phyloP scores from a whole-genome alignment of 2,888 invertebrate genomes.

The Kuschelorhynchus macadamiae region DNA sequence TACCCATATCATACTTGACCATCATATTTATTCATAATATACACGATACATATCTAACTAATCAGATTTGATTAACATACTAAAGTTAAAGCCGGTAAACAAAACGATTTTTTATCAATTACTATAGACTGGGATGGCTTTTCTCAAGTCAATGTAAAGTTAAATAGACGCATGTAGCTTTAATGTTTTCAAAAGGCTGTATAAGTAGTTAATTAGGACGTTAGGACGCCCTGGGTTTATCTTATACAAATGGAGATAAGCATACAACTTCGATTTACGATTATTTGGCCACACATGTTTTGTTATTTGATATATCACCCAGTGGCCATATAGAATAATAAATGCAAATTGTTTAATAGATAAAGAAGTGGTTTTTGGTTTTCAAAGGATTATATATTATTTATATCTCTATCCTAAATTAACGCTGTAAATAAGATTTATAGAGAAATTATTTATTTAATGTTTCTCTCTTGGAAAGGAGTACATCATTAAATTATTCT shows the following conservation, averaged over 20 bases:
- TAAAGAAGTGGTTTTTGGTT: no score
- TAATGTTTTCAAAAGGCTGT: background rate
- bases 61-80: constrained; percentile 12
- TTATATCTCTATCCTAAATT: no score
- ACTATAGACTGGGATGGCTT: no score
- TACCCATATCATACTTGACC: background rate
- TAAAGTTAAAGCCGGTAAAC: constrained; percentile 10
- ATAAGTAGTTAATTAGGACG: constrained; percentile 5
- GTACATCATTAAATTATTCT: no score
- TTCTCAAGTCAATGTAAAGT: no score
- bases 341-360: no score
- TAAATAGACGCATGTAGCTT: background rate
- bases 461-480: no score
- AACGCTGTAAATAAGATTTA: no score
- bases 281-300: constrained; percentile 4
- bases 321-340: constrained; percentile 10
- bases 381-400: no score
- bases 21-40: constrained; percentile 11
- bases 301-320: background rate
- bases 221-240: constrained; percentile 1
- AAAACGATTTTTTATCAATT: constrained; percentile 8
- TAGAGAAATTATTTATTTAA: no score
- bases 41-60: constrained; percentile 9
- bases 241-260: constrained; percentile 6
- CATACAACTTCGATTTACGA: constrained; percentile 15